phyloP scores from a whole-genome alignment of 2,888 invertebrate genomes.

The Teinopalpus imperialis region DNA sequence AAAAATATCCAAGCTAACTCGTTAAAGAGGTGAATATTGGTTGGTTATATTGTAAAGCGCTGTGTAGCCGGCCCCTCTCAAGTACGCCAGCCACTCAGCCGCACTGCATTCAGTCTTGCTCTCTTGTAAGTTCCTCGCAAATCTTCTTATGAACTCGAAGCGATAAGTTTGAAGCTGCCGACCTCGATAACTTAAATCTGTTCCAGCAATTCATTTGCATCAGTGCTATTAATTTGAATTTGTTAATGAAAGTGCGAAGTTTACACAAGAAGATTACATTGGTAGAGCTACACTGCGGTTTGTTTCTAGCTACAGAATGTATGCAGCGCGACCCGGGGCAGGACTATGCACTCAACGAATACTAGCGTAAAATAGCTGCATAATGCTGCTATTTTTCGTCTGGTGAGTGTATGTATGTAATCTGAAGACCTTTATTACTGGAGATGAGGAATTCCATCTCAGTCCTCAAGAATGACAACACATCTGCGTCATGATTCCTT shows the following conservation, averaged over 20 bases:
- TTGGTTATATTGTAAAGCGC: constrained; percentile 28
- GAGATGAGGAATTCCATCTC: too few species aligned
- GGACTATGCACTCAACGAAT: too few species aligned
- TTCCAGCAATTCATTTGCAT: constrained; percentile 17
- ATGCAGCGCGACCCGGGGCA: too few species aligned
- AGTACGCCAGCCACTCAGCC: constrained; percentile 24
- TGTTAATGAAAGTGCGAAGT: constrained; percentile 3
- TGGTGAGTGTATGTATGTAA: too few species aligned
- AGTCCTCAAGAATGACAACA: too few species aligned
- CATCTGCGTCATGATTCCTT: too few species aligned
- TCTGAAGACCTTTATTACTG: too few species aligned
- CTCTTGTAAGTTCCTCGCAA: constrained; percentile 32
- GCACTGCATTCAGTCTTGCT: constrained; percentile 23
- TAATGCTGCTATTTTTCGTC: too few species aligned
- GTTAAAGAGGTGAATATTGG: constrained; percentile 27
- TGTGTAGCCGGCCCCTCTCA: constrained; percentile 21
- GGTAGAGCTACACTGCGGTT: too few species aligned
- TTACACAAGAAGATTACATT: too few species aligned
- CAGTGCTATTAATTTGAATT: constrained; percentile 6
- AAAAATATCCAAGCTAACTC: not conserved
- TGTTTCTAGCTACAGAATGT: too few species aligned
- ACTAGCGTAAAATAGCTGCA: too few species aligned
- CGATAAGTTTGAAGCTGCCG: constrained; percentile 18
- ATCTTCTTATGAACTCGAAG: constrained; percentile 34
- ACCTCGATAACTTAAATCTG: constrained; percentile 16